Evolutionary conservation across 1,140 invertebrate species (phyloP), one percentile per base, ranked within the genome.

Genomic region (Brachionus paranguensis): DNA sequence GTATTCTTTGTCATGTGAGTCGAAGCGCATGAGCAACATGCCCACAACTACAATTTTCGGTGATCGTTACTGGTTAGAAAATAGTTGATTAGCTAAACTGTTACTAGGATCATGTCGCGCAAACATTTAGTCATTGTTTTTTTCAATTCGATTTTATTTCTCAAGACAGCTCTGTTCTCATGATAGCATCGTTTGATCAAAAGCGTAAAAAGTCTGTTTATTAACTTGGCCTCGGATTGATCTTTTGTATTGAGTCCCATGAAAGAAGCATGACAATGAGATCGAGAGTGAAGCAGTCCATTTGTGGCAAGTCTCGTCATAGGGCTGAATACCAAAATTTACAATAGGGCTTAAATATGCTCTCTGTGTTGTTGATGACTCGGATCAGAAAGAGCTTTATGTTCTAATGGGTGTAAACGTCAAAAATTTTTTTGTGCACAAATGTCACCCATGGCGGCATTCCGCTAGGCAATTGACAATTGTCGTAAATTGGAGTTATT

Each of bases 301-400:
- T 86, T n/a, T 85, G 83, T 60, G 41, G 41, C 1, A 41, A 20
- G 50, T 60, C 53, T 29, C 89, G 89, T 47, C 87, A 87, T 83
- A 87, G 79, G 7, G 91, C 89, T 6, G 87, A 86, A 29, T 92
- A 85, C 86, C 92, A 91, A 83, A 88, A 88, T 53, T 88, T 87
- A 1, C 91, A 91, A 88, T 91, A 93, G n/a, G 91, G 90, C 76
- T 89, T 88, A 85, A 93, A 93, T 8, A 92, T 86, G 88, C 89
- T 86, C 43, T 88, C 86, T 64, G 88, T 90, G 87, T 93, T 93
- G 2, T 92, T 87, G 7, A 93, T 90, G 1, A 93, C 87, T 87
- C 92, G 92, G 14, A 91, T 86, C 65, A 93, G 87, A 86, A 93
- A 93, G 1, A 93, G 84, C 87, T 90, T 89, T 2, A 92, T 87